phyloP scores from a whole-genome alignment of 2,888 invertebrate species.

The Molorchus minor region DNA sequence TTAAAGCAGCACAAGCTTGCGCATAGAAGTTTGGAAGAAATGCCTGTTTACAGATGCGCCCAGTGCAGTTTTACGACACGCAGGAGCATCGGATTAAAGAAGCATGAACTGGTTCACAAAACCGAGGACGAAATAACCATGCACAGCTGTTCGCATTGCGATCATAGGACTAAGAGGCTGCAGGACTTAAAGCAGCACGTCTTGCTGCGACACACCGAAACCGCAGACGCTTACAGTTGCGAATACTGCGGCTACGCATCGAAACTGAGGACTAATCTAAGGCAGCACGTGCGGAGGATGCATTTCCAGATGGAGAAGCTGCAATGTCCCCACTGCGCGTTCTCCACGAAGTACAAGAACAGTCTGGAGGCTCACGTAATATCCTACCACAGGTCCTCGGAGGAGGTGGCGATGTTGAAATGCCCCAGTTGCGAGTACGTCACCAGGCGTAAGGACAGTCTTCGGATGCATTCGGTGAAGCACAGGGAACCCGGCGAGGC shows the following conservation, averaged over 20 bases:
- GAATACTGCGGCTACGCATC: conserved; percentile 11
- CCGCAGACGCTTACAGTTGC: not conserved
- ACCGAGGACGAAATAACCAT: conserved; percentile 2
- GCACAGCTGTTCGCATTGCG: not conserved
- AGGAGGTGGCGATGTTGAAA: not conserved
- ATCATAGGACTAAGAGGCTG: not conserved
- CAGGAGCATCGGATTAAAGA: not conserved
- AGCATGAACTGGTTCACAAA: conserved; percentile 8
- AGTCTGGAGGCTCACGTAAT: not conserved
- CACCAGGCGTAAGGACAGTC: not conserved
- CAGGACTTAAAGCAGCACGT: not conserved
- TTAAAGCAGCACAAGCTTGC: not conserved
- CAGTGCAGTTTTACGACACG: not conserved
- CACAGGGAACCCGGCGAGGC: not conserved
- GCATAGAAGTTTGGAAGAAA: not conserved
- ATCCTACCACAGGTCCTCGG: not conserved
- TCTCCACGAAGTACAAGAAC: not conserved
- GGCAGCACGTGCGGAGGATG: not conserved
- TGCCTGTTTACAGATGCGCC: conserved; percentile 1
- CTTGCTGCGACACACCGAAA: not conserved
- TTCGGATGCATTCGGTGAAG: not conserved
- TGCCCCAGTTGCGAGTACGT: not conserved
- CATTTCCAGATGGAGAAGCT: not conserved
- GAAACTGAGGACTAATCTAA: not conserved
- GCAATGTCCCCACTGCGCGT: conserved; percentile 10